These are phyloP conservation scores for Sebastes hubbsi DNA, from an alignment of 2,797 vertebrate genomes.

Conservation along the genomic window DNA sequence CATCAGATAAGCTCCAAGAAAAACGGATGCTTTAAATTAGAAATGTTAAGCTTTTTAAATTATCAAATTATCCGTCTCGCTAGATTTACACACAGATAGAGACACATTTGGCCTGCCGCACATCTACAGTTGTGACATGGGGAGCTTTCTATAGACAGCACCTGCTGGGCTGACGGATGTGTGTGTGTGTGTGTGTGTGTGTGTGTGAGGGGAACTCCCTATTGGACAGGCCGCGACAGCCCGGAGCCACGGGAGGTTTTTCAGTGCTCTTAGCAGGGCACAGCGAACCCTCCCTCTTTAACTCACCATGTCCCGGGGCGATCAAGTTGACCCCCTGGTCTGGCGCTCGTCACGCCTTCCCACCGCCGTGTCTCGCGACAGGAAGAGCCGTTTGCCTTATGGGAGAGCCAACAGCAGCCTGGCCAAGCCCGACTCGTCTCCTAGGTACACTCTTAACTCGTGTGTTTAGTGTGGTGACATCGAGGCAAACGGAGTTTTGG, in stretches of 20 bases:
- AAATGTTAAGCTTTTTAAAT: conserved; percentile 30
- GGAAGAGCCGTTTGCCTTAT: conserved; percentile 74
- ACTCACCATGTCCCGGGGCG: conserved; percentile 76
- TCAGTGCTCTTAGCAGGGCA: conserved; percentile 43
- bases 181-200: conserved; percentile 19
- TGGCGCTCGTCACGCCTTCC: conserved; percentile 74
- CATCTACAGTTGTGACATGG: conserved; percentile 68
- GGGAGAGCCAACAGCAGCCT: conserved; percentile 53
- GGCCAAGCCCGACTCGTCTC: conserved; percentile 63
- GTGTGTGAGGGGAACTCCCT: conserved; percentile 53
- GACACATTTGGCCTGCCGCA: conserved; percentile 47
- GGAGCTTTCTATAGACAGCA: conserved; percentile 84
- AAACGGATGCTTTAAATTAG: conserved; percentile 24
- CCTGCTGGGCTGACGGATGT: conserved; percentile 73
- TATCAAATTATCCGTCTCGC: conserved; percentile 38
- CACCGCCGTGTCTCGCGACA: conserved; percentile 71
- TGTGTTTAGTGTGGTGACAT: conserved; percentile 1
- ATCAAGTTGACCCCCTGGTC: conserved; percentile 67
- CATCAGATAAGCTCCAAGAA: conserved; percentile 16
- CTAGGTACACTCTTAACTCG: conserved; percentile 71
- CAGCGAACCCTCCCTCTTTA: conserved; percentile 56
- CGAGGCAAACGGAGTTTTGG: background rate
- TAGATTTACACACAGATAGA: conserved; percentile 21
- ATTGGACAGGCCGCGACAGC: conserved; percentile 55
- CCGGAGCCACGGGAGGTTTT: conserved; percentile 56